phyloP scores from a whole-genome alignment of 2,888 invertebrate genomes.

The Stegophylla sp. region DNA sequence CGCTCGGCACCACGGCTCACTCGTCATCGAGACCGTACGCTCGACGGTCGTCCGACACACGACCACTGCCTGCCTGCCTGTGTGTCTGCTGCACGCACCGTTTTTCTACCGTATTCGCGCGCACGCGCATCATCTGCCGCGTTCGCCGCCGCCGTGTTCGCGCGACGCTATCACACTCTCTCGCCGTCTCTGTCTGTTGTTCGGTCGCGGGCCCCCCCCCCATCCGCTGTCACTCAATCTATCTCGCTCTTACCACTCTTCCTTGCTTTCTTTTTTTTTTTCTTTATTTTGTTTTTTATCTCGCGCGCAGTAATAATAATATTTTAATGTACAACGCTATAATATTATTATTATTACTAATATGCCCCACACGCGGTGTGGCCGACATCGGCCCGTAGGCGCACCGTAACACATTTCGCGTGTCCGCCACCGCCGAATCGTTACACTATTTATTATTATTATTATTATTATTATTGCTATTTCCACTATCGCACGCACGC shows the following conservation, averaged over 20 bases:
- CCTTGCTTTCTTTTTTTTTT: not conserved
- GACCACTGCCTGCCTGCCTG: no score
- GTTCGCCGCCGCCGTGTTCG: no score
- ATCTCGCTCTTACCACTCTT: constrained; percentile 30
- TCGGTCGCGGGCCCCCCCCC: not conserved
- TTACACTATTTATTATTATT: not conserved
- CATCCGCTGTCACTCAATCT: no score
- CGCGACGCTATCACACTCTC: constrained; percentile 26
- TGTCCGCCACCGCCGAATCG: no score
- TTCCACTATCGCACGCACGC: constrained; percentile 9
- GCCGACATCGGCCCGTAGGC: not conserved
- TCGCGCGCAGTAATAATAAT: not conserved
- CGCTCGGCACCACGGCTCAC: not conserved
- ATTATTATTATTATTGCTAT: constrained; percentile 7
- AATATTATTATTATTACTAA: not conserved
- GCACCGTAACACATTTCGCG: not conserved
- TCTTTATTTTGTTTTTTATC: not conserved
- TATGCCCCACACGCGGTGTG: constrained; percentile 36
- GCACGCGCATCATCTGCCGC: not conserved
- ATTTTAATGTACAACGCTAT: no score
- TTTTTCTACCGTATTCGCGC: not conserved
- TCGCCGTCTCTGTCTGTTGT: not conserved
- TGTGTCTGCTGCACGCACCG: not conserved
- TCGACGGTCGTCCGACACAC: constrained; percentile 6
- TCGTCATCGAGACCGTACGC: constrained; percentile 12